Conservation (phyloP, 1,140 invertebrate species). For the Atta colombica region DNA sequence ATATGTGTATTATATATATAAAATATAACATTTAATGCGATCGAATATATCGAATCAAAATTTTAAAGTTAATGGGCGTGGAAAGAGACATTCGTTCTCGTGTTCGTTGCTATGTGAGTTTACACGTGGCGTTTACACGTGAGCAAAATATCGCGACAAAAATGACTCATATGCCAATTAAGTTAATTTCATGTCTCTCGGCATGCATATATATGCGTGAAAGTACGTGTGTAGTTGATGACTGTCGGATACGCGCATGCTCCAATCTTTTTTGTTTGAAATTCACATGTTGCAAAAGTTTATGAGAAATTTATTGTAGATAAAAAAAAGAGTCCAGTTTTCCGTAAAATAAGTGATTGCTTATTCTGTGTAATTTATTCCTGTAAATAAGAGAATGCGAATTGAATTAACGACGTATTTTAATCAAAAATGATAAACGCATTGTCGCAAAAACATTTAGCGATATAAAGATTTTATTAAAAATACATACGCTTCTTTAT, state of each 20-base stretch:
- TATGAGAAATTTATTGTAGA: background rate
- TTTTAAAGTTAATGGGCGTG: background rate
- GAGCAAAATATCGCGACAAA: slow-evolving; percentile 49
- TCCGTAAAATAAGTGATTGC: background rate
- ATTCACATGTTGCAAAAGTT: background rate
- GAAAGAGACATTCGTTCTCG: background rate
- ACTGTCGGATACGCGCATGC: slow-evolving; percentile 27
- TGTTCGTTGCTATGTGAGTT: slow-evolving; percentile 24
- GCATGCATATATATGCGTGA: background rate
- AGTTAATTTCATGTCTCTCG: slow-evolving; percentile 43
- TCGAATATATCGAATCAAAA: background rate
- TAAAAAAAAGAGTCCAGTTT: background rate
- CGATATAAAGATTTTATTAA: slow-evolving; percentile 30
- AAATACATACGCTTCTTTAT: background rate
- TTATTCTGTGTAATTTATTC: background rate
- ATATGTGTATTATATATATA: background rate
- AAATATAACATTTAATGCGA: background rate
- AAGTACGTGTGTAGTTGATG: background rate
- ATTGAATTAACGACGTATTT: background rate
- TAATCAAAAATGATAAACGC: background rate
- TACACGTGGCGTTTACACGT: slow-evolving; percentile 31
- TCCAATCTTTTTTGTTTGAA: background rate
- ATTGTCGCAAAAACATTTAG: background rate
- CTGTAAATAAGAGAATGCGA: background rate
- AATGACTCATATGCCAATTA: slow-evolving; percentile 62